These are phyloP conservation scores for Siderastrea siderea DNA, from an alignment of 92 coral and sea anemone genomes.

Conservation along the genomic window DNA sequence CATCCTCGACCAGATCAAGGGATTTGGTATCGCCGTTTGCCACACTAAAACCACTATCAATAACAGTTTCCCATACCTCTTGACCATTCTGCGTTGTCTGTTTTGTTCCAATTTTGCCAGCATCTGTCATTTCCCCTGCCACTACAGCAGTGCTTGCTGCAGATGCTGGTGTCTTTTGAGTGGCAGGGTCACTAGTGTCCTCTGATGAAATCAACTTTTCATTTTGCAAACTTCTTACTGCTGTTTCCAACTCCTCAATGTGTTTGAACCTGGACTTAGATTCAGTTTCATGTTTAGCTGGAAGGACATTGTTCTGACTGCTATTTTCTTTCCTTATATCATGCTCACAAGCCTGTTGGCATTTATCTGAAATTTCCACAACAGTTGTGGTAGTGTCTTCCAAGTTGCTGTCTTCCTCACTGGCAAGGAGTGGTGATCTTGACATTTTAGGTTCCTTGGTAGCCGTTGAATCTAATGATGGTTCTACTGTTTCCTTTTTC, in stretches of 20 bases:
- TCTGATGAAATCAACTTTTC: slow-evolving; percentile 1
- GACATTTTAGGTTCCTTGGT: slow-evolving; percentile 11
- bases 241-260: slow-evolving; percentile 7
- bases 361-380: slow-evolving; percentile 47
- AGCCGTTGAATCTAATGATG: background rate
- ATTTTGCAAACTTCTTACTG: background rate
- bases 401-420: slow-evolving; percentile 25
- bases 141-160: slow-evolving; percentile 39
- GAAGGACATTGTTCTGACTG: slow-evolving; percentile 12
- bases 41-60: slow-evolving; percentile 87
- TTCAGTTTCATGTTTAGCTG: slow-evolving; percentile 14
- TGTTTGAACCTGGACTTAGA: slow-evolving; percentile 11
- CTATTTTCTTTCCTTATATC: slow-evolving; percentile 32
- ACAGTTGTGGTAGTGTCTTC: slow-evolving; percentile 16
- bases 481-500: slow-evolving; percentile 38
- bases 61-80: slow-evolving; percentile 94
- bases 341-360: slow-evolving; percentile 44
- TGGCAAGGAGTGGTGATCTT: slow-evolving; percentile 12
- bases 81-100: slow-evolving; percentile 33
- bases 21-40: slow-evolving; percentile 37
- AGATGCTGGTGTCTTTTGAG: background rate
- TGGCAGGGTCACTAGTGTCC: background rate
- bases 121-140: slow-evolving; percentile 61
- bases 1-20: slow-evolving; percentile 53
- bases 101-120: slow-evolving; percentile 30